Conservation (phyloP, 2,888 invertebrate genomes). For the Drosophila lacicola region DNA sequence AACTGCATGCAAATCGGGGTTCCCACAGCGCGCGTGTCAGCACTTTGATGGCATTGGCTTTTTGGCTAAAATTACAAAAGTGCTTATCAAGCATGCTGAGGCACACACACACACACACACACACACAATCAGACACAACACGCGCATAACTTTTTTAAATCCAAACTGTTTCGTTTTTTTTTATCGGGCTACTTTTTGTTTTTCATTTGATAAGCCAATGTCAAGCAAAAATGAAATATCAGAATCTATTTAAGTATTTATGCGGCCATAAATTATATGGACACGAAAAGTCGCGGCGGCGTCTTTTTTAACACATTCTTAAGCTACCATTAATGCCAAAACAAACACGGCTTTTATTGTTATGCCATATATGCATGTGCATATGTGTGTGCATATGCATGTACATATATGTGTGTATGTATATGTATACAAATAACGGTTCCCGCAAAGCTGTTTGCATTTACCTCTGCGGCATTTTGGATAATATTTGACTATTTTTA, state of each 20-base stretch:
- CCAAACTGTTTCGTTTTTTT: constrained; percentile 16
- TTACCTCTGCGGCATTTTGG: constrained; percentile 73
- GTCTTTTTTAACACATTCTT: constrained; percentile 66
- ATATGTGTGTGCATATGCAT: background rate
- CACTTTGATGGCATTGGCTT: constrained; percentile 68
- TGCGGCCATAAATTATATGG: constrained; percentile 68
- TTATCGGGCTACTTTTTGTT: constrained; percentile 56
- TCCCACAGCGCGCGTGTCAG: constrained; percentile 68
- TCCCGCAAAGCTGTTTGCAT: constrained; percentile 8
- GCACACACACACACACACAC: constrained; percentile 19
- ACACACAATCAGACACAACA: constrained; percentile 20
- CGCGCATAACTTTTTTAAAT: constrained; percentile 56
- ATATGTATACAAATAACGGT: constrained; percentile 58
- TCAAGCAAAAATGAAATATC: constrained; percentile 47
- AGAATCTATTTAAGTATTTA: constrained; percentile 53
- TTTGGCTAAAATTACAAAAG: constrained; percentile 64
- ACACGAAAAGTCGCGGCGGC: constrained; percentile 46
- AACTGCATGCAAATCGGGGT: constrained; percentile 53
- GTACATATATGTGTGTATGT: constrained; percentile 30
- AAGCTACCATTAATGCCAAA: constrained; percentile 61
- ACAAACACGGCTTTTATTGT: constrained; percentile 53
- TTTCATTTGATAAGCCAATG: constrained; percentile 70
- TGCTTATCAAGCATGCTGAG: constrained; percentile 68
- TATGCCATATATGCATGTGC: constrained; percentile 1
- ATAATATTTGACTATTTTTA: constrained; percentile 20